These are phyloP conservation scores for Anguilla pacifica DNA, from an alignment of 2,797 vertebrate genomes.

Conservation along the genomic window DNA sequence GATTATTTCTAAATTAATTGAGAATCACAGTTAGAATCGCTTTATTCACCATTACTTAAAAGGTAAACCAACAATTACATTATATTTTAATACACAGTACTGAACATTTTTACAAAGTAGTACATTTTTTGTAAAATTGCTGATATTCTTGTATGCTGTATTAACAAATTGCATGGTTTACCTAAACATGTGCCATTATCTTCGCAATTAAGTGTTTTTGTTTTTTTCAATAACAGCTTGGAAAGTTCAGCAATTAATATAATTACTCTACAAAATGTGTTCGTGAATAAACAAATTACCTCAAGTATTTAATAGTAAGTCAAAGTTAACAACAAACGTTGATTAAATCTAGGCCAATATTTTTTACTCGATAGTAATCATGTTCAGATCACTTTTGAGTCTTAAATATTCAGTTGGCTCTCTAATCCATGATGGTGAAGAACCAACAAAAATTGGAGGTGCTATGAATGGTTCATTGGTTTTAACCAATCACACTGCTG, in stretches of 20 bases:
- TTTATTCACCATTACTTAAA: background rate
- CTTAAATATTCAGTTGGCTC: background rate
- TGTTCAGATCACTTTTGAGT: conserved; percentile 16
- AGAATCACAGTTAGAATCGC: no score
- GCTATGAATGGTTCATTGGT: background rate
- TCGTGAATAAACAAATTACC: no score
- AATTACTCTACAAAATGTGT: background rate
- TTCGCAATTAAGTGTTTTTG: no score
- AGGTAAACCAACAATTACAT: background rate
- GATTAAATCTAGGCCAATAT: background rate
- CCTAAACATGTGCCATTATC: no score
- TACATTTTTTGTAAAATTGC: no score
- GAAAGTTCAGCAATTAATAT: conserved; percentile 1
- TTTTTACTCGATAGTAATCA: background rate
- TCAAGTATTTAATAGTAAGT: background rate
- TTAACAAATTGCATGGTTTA: no score
- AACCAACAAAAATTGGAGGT: background rate
- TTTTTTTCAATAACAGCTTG: background rate
- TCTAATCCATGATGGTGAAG: no score
- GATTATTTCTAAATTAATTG: background rate
- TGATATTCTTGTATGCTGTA: no score
- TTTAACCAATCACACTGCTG: background rate
- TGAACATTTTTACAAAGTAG: no score
- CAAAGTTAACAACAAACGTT: background rate
- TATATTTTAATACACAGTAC: no score